These are phyloP conservation scores for Phrynocephalus versicolor DNA, from an alignment of 2,113 vertebrate species.

Conservation along the genomic window DNA sequence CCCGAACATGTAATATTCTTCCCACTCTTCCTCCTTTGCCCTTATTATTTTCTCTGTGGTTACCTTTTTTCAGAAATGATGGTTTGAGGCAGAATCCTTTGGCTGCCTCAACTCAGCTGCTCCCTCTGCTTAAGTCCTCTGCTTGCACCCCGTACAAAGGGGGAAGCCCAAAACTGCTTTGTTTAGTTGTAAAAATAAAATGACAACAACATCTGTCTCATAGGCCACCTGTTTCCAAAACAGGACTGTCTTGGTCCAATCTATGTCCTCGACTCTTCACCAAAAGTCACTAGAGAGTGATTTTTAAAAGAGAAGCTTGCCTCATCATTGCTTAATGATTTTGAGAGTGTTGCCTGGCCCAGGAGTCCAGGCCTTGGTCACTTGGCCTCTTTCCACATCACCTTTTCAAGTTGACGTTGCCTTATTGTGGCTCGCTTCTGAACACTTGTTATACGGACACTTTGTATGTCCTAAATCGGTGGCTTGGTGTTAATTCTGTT, in stretches of 20 bases:
- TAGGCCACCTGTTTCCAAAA: neutral
- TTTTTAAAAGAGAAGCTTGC: neutral
- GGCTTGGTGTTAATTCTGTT: neutral
- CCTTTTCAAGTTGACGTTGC: conserved; percentile 65
- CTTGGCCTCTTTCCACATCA: conserved; percentile 53
- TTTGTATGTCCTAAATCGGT: conserved; percentile 52
- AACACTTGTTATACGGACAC: conserved; percentile 57
- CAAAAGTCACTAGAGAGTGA: neutral
- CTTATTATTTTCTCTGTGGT: no score
- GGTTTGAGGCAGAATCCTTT: neutral
- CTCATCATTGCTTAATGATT: neutral
- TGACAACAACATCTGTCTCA: neutral
- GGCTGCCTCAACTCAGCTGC: neutral
- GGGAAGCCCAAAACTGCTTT: neutral
- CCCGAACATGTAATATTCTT: neutral
- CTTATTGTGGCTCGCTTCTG: conserved; percentile 65
- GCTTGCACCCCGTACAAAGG: neutral
- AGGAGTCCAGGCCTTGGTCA: conserved; percentile 12
- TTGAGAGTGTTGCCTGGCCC: neutral
- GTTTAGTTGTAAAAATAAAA: neutral
- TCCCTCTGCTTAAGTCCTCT: neutral
- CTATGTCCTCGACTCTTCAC: neutral
- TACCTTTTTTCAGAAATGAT: neutral
- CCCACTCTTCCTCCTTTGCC: neutral
- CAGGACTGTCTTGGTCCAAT: neutral